Evolutionary conservation across 2,113 vertebrate species (phyloP).

Genomic region (Eupsittula cactorum): DNA sequence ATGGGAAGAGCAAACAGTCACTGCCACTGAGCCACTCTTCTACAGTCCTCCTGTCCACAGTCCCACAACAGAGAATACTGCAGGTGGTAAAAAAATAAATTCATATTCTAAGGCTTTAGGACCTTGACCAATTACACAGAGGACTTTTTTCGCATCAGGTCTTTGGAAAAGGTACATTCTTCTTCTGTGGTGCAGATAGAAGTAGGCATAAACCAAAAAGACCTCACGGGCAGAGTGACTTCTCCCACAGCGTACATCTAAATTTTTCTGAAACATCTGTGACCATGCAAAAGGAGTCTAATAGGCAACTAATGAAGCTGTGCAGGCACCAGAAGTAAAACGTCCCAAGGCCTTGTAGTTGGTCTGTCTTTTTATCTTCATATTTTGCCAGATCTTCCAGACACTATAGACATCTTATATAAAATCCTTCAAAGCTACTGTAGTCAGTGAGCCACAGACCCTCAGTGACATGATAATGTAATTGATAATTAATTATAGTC

Average conservation of each 20-base stretch:
- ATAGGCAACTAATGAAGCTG: not conserved
- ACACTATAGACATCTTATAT: not conserved
- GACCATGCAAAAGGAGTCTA: not conserved
- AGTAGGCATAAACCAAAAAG: not conserved
- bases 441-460: slow-evolving; percentile 18
- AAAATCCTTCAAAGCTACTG: not conserved
- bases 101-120: not conserved
- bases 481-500: slow-evolving; percentile 37
- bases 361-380: not conserved
- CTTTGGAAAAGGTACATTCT: not conserved
- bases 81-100: not conserved
- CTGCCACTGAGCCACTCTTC: not conserved
- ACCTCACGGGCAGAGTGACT: accelerated
- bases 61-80: not conserved
- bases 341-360: not conserved
- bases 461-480: not conserved
- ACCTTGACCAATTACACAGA: not conserved
- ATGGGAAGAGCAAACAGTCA: not conserved
- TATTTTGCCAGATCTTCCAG: slow-evolving; percentile 11
- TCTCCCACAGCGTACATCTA: not conserved
- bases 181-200: not conserved
- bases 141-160: not conserved
- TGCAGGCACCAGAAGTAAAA: not conserved
- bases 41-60: not conserved
- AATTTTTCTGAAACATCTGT: not conserved